Base-by-base conservation (phyloP, 2,888 invertebrate species). In the Caenorhabditis uteleia region DNA sequence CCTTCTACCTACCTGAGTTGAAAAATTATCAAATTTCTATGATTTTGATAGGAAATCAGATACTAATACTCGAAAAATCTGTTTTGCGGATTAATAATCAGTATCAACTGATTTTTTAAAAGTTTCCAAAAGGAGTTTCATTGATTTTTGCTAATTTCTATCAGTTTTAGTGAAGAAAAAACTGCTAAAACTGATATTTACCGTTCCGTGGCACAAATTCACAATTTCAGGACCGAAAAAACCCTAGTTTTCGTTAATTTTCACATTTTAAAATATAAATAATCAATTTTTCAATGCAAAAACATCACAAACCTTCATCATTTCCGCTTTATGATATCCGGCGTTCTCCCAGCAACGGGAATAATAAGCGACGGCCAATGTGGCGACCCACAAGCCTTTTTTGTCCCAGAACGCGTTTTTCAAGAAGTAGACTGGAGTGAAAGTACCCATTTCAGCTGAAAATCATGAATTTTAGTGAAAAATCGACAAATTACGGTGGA, bases 291-390 rank as follows among this genome's bases (percentile, higher is more conserved):
- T n/a, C n/a, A n/a, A n/a, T n/a, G n/a, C n/a, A n/a, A n/a, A n/a
- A n/a, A n/a, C n/a, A n/a, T n/a, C n/a, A n/a, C n/a, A 18, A 33
- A 71, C 78, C 61, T 78, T 78, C 78, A 78, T 78, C 77, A 78
- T 72, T 42, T 62, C 56, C 31, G 72, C 66, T 40, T 76, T 78
- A 27, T 60, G 46, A 36, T 68, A 60, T 23, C 72, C 76, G 45
- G 70, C 66, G 29, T 60, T 47, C 23, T 77, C 74, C 70, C 71
- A 77, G 51, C 76, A 75, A 12, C 69, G 43, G 14, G 75, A 73
- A 29, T 76, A 64, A 42, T 76, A 77, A 36, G 50, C 43, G 42
- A 66, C 68, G 42, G 42, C 67, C n/a, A 65, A 33, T n/a, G 70
- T 56, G 21, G 60, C 56, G 7, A 58, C 47, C 62, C 66, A 70